These are phyloP conservation scores for Propithecus perrieri DNA, from an alignment of 2,797 vertebrate species.

Conservation along the genomic window DNA sequence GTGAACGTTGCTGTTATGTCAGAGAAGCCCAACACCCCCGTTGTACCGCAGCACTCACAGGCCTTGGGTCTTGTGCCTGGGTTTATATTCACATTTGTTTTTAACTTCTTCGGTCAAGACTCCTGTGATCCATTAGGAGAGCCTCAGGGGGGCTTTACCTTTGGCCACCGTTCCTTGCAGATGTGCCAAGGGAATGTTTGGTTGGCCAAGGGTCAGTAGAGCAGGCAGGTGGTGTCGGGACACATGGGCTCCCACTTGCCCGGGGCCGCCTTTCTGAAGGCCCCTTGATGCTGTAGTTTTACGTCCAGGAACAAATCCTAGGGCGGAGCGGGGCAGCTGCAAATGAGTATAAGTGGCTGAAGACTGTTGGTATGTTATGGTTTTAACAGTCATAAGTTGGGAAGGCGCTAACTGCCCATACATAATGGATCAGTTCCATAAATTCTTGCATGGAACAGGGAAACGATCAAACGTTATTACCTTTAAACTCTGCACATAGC, in stretches of 20 bases:
- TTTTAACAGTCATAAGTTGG: background rate
- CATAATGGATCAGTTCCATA: too few species aligned
- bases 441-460: too few species aligned
- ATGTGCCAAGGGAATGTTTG: rapidly evolving
- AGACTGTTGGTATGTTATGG: rapidly evolving
- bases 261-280: background rate
- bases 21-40: rapidly evolving
- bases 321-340: background rate
- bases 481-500: rapidly evolving
- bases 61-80: background rate
- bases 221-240: background rate
- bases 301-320: background rate
- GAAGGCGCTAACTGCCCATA: background rate
- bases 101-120: background rate
- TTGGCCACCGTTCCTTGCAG: background rate
- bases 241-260: rapidly evolving
- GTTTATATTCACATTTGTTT: background rate
- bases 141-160: rapidly evolving
- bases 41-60: background rate
- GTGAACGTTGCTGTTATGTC: background rate
- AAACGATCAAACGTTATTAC: rapidly evolving
- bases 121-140: background rate
- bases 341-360: background rate
- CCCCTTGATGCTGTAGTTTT: background rate
- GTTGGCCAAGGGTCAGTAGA: background rate